Evolutionary conservation across 2,113 vertebrate genomes (phyloP).

Genomic region (Pterocles gutturalis): DNA sequence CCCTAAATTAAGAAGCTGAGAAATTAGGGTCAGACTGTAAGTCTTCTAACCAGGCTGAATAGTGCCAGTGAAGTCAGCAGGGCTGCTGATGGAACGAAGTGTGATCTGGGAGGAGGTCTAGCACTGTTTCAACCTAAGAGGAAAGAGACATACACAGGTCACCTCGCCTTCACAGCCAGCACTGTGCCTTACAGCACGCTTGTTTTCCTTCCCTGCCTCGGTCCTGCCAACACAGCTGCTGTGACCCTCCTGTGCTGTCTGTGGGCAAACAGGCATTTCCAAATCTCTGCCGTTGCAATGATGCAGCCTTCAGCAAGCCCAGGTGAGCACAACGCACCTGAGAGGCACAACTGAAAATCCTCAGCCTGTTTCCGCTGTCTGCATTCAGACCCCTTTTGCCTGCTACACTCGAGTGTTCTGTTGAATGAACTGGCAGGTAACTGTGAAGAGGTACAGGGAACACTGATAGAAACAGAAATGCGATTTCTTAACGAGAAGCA

Average conservation of each 20-base stretch:
- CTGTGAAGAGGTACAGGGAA: background rate
- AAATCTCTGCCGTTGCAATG: background rate
- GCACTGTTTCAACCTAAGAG: background rate
- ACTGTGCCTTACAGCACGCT: background rate
- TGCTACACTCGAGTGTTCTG: background rate
- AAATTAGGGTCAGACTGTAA: conserved; percentile 22
- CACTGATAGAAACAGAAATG: background rate
- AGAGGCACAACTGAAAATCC: background rate
- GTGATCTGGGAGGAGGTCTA: background rate
- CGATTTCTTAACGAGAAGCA: background rate
- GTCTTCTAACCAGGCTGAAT: background rate
- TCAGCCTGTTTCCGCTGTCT: background rate
- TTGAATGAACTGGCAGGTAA: background rate
- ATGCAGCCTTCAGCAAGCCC: background rate
- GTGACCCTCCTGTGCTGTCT: background rate
- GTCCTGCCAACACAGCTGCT: background rate
- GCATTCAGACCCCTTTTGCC: background rate
- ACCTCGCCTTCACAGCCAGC: background rate
- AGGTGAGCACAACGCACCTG: background rate
- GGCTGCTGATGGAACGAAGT: background rate
- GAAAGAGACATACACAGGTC: background rate
- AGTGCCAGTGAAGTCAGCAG: background rate
- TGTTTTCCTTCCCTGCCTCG: background rate
- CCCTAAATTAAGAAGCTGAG: conserved; percentile 1
- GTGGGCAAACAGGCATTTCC: background rate